Evolutionary conservation across 2,888 invertebrate species (phyloP).

Genomic region (Litoditis marina): DNA sequence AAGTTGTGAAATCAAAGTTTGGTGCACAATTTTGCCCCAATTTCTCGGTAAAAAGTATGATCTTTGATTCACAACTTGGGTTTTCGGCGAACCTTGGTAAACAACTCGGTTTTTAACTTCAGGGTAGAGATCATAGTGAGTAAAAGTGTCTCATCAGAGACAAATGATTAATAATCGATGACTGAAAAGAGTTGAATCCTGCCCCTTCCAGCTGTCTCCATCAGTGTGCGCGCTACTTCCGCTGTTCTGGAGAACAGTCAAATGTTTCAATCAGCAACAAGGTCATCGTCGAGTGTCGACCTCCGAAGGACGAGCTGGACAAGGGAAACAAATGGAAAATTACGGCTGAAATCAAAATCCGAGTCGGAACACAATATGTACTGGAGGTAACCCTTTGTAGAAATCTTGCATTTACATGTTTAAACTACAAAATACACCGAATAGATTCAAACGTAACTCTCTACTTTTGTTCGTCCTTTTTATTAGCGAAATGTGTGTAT

Average conservation of each 20-base stretch:
- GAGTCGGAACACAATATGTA: constrained; percentile 6
- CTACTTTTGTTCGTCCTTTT: background rate
- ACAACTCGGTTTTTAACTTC: too few species aligned
- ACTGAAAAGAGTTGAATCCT: background rate
- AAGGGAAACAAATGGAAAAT: constrained; percentile 15
- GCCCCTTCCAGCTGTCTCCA: constrained; percentile 3
- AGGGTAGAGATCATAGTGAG: too few species aligned
- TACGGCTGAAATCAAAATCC: constrained; percentile 1
- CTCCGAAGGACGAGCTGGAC: constrained; percentile 15
- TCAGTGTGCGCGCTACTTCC: constrained; percentile 8
- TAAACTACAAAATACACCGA: background rate
- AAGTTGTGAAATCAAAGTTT: too few species aligned
- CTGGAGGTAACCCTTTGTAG: constrained; percentile 7
- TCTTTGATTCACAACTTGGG: too few species aligned
- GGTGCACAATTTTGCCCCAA: background rate
- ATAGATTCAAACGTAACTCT: background rate
- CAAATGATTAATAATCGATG: background rate
- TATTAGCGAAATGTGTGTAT: background rate
- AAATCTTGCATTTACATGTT: background rate
- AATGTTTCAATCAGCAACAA: constrained; percentile 3
- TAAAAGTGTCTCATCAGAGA: background rate
- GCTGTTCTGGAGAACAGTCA: background rate
- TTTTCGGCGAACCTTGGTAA: too few species aligned
- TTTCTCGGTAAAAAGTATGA: background rate
- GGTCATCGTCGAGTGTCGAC: constrained; percentile 2